Conservation (phyloP, 2,888 invertebrate species). For the Athalia rosae region DNA sequence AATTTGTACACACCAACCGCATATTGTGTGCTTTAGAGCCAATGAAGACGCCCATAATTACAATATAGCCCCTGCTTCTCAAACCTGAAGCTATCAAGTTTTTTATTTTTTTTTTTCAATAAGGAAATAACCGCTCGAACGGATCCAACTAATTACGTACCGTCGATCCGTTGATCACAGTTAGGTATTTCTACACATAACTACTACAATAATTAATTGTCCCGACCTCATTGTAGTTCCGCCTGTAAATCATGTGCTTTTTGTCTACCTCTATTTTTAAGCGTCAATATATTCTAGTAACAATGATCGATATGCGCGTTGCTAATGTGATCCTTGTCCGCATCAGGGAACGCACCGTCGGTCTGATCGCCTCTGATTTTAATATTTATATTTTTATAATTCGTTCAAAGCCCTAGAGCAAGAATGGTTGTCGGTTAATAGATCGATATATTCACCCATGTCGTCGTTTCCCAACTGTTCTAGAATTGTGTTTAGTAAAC, state of each 20-base stretch:
- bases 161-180: neutral
- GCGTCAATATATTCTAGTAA: neutral
- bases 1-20: slow-evolving; percentile 10
- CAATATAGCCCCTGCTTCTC: too few species aligned
- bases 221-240: neutral
- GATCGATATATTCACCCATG: slow-evolving; percentile 10
- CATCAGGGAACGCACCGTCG: too few species aligned
- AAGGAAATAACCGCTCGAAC: slow-evolving; percentile 1
- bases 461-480: too few species aligned
- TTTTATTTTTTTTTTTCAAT: slow-evolving; percentile 5
- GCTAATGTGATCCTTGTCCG: too few species aligned
- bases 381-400: neutral
- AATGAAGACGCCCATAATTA: neutral
- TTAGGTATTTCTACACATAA: neutral
- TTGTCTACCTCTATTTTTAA: neutral
- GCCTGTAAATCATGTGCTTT: slow-evolving; percentile 15
- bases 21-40: neutral
- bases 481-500: too few species aligned
- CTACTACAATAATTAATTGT: slow-evolving; percentile 1
- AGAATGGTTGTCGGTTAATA: neutral
- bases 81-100: too few species aligned
- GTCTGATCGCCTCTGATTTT: too few species aligned
- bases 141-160: neutral
- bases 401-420: slow-evolving; percentile 6
- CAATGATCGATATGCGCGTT: too few species aligned